A percentile compares a stretch with the other conserved stretches of the same genome.
phyloP scores from a whole-genome alignment of 2,113 vertebrate species.

The Siphamia tubifer region DNA sequence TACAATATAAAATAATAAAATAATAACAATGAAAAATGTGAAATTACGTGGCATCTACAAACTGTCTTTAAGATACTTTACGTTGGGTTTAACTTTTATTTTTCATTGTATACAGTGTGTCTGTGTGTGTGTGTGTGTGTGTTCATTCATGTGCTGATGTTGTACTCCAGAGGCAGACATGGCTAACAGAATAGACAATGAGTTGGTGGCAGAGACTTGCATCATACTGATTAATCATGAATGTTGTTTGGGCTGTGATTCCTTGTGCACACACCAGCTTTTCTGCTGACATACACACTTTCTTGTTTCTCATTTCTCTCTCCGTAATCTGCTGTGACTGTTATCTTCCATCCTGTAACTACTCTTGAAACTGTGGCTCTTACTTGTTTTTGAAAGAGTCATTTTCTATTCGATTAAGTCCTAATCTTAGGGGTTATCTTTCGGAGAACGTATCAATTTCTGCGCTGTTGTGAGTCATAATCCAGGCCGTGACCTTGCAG shows the following conservation, averaged over 20 bases:
- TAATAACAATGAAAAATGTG: too few species aligned
- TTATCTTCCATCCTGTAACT: neutral
- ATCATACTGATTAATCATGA: slow-evolving; percentile 25
- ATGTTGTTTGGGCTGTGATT: slow-evolving; percentile 7
- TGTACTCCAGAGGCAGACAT: neutral
- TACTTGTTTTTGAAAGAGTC: neutral
- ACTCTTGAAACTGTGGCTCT: neutral
- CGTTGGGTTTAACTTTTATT: too few species aligned
- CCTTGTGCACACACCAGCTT: neutral
- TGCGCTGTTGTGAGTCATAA: neutral
- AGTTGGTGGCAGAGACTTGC: neutral
- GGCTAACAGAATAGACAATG: neutral
- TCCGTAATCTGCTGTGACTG: neutral
- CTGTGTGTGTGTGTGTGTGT: neutral
- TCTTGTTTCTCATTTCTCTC: neutral
- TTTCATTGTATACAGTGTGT: too few species aligned
- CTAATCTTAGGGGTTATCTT: neutral
- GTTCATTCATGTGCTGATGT: neutral
- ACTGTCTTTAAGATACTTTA: too few species aligned
- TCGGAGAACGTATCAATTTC: neutral
- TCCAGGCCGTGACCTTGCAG: neutral
- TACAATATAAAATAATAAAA: too few species aligned
- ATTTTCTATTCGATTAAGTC: neutral
- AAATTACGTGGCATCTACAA: too few species aligned
- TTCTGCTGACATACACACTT: slow-evolving; percentile 11